Evolutionary conservation across 35 echinoderm and acorn worm genomes (phyloP), one percentile per base, ranked within the genome.

Genomic region (Antedon bifida): DNA sequence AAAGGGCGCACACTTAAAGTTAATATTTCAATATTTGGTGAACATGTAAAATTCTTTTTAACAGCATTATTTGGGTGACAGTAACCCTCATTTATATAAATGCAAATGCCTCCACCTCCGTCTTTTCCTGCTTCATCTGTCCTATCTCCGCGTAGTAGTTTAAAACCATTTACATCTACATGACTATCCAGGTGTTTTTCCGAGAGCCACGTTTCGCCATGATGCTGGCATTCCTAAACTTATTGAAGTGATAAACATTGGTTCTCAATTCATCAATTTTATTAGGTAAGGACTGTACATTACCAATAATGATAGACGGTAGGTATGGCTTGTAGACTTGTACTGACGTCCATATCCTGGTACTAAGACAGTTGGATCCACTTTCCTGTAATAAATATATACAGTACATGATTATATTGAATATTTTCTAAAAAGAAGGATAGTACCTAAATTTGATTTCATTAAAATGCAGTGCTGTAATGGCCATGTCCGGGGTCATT

Each of bases 21-120:
- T n/a, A 85, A 36, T 77, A 78, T 85, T 85, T 85, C 83, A 34
- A 85, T 77, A 85, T 85, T 85, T 76, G 83, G 56, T 13, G 83
- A 35, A 85, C 75, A 85, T n/a, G 75, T 77, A 85, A 33, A 36
- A 42, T 42, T 78, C 39, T 42, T 85, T 33, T 78, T 29, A 39
- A 78, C 44, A 75, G 39, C 75, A 30, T 85, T 85, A 36, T 85
- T 85, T 45, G 84, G 84, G 33, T 85, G 84, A 39, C 84, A 85
- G 74, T 75, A 85, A 21, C 76, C 29, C 31, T 77, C 74, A 74
- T 85, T 85, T 29, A 85, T 75, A 42, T 85, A 85, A 33, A 85
- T n/a, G 39, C 84, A 85, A 17, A 85, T 75, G 3, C 84, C 84
- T 28, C 84, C 84, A 51, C 84, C 84, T 78, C 34, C 34, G 31